Evolutionary conservation across 1,140 invertebrate genomes (phyloP).

Genomic region (Drosophila biarmipes): DNA sequence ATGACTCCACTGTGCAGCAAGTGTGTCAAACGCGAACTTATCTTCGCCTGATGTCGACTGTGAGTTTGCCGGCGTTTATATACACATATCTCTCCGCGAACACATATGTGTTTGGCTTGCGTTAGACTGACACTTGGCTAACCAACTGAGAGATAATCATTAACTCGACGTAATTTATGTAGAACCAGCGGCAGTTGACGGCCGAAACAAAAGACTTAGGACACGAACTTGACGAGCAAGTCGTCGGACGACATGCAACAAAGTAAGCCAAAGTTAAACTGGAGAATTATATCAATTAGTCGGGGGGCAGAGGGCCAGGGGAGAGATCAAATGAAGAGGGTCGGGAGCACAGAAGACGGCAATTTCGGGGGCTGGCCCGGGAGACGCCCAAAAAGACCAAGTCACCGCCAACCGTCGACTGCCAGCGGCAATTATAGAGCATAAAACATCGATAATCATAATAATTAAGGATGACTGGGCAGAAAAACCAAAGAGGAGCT

Average conservation of each 20-base stretch:
- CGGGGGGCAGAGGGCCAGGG: constrained; percentile 8
- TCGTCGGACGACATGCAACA: constrained; percentile 14
- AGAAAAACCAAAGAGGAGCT: constrained; percentile 49
- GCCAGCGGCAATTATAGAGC: constrained; percentile 78
- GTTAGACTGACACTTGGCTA: constrained; percentile 59
- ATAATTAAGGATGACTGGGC: constrained; percentile 80
- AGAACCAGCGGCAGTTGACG: constrained; percentile 39
- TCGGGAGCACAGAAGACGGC: constrained; percentile 2
- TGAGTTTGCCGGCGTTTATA: constrained; percentile 9
- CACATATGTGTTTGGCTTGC: constrained; percentile 17
- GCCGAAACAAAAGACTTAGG: constrained; percentile 47
- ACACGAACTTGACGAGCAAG: constrained; percentile 36
- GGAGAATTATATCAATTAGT: constrained; percentile 73
- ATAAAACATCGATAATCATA: constrained; percentile 83
- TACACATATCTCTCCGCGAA: background rate
- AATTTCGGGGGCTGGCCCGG: constrained; percentile 40
- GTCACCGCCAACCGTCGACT: constrained; percentile 47
- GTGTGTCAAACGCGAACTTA: constrained; percentile 5
- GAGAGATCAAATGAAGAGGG: constrained; percentile 3
- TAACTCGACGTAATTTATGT: constrained; percentile 62
- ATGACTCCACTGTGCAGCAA: constrained; percentile 7
- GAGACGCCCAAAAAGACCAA: constrained; percentile 63
- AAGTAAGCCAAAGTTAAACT: constrained; percentile 33
- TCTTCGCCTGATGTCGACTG: constrained; percentile 1
- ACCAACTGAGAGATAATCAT: constrained; percentile 67